Evolutionary conservation across 2,113 vertebrate genomes (phyloP).

Genomic region (Neogobius melanostomus): DNA sequence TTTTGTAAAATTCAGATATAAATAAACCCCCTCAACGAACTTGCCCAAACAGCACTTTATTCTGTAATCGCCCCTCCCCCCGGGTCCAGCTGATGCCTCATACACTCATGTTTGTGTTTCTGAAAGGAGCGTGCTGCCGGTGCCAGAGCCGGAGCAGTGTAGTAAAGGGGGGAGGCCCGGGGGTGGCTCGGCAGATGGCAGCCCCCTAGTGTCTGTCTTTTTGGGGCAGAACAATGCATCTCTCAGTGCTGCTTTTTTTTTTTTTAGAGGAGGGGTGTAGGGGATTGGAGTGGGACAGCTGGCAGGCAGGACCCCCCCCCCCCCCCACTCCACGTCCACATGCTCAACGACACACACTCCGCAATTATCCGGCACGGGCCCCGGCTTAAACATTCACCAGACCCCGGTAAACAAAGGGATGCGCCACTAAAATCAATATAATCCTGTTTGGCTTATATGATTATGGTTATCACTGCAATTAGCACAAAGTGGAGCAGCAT

Average conservation of each 20-base stretch:
- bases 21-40: not conserved
- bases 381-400: conserved; percentile 76
- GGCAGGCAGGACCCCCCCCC: conserved; percentile 69
- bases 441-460: conserved; percentile 35
- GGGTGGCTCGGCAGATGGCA: conserved; percentile 76
- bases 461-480: not conserved
- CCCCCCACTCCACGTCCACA: conserved; percentile 55
- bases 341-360: conserved; percentile 60
- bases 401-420: conserved; percentile 64
- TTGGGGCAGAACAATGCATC: conserved; percentile 79
- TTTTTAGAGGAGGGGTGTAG: conserved; percentile 71
- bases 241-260: conserved; percentile 55
- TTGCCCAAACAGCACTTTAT: conserved; percentile 32
- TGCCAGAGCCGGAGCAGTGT: conserved; percentile 21
- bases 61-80: conserved; percentile 43
- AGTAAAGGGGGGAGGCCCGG: too few species aligned
- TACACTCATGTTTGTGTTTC: conserved; percentile 30
- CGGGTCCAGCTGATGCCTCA: conserved; percentile 59
- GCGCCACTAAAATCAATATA: conserved; percentile 39
- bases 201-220: conserved; percentile 73
- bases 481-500: not conserved
- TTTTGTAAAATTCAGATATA: not conserved
- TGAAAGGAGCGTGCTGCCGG: conserved; percentile 26
- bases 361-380: conserved; percentile 76
- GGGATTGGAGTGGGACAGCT: conserved; percentile 77